Percentiles rank a stretch among this genome's conserved stretches.
These are phyloP conservation scores for Fopius arisanus DNA, from an alignment of 1,140 invertebrate species.

Conservation along the genomic window DNA sequence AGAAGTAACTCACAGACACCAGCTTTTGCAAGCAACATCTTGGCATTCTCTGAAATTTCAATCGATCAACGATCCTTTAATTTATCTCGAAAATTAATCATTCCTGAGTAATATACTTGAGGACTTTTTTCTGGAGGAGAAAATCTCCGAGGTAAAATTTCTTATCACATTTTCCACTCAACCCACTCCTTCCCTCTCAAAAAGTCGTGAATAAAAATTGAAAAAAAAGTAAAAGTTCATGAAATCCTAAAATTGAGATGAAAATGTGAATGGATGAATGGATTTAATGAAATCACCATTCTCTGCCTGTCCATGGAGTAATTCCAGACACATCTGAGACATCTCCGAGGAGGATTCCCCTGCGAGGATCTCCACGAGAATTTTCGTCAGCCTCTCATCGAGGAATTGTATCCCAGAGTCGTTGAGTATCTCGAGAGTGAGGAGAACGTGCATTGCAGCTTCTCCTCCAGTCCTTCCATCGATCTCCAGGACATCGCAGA, in stretches of 20 bases:
- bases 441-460: constrained; percentile 73
- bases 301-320: constrained; percentile 77
- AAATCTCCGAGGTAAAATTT: no score
- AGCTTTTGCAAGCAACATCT: constrained; percentile 76
- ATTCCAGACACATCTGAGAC: constrained; percentile 78
- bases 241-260: no score
- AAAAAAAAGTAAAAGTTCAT: no score
- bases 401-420: constrained; percentile 67
- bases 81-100: no score
- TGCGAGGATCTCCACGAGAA: constrained; percentile 47
- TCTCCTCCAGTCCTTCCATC: constrained; percentile 63
- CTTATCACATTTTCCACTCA: no score
- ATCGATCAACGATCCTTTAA: no score
- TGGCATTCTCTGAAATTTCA: constrained; percentile 74
- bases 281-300: constrained; percentile 71
- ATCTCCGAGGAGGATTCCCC: constrained; percentile 67
- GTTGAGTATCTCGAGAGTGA: constrained; percentile 77
- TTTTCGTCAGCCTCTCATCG: constrained; percentile 48
- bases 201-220: no score
- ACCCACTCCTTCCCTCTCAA: no score
- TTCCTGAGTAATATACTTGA: no score
- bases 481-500: constrained; percentile 65
- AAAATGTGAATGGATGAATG: no score
- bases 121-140: no score
- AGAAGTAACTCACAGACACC: constrained; percentile 79